Conservation (phyloP, 2,888 invertebrate genomes). For the Pollenia amentaria region DNA sequence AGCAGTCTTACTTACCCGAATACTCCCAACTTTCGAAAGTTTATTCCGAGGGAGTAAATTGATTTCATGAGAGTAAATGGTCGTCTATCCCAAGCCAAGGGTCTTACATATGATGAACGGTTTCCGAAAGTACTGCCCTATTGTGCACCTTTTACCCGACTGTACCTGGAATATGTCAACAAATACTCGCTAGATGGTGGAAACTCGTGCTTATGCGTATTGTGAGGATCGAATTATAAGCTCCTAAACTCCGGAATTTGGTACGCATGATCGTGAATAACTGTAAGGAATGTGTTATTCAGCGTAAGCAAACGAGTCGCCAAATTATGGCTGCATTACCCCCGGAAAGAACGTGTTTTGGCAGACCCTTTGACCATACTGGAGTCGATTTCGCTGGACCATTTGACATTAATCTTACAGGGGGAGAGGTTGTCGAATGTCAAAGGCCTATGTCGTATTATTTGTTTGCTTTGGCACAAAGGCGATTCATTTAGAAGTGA, state of each 20-base stretch:
- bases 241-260: background rate
- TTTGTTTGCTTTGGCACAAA: background rate
- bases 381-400: background rate
- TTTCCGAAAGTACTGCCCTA: background rate
- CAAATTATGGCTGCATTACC: no score
- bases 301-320: no score
- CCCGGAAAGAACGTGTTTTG: no score
- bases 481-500: background rate
- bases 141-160: background rate
- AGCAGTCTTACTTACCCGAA: no score
- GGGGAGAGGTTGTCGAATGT: background rate
- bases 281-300: no score
- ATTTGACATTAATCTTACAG: conserved; percentile 9
- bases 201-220: background rate
- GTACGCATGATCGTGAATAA: background rate
- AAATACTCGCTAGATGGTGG: background rate
- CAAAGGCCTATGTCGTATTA: background rate
- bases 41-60: no score
- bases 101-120: no score
- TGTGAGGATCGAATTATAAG: background rate
- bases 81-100: no score
- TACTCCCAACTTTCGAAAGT: no score
- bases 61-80: no score
- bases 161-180: background rate
- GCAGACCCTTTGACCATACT: background rate